phyloP scores from a whole-genome alignment of 2,888 invertebrate species.

The Pachymerium ferrugineum region DNA sequence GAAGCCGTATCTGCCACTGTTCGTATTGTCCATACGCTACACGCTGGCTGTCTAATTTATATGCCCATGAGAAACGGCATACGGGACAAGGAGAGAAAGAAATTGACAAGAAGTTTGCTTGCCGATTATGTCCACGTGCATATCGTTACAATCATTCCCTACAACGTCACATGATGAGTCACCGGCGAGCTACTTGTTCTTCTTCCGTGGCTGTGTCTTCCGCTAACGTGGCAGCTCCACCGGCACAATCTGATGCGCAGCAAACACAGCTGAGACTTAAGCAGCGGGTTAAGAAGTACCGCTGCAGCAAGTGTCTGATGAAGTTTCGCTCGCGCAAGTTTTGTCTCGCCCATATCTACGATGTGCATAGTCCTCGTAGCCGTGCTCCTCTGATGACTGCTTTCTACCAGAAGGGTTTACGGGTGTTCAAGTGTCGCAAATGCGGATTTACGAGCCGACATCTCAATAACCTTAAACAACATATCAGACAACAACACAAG shows the following conservation, averaged over 20 bases:
- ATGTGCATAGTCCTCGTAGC: conserved; percentile 40
- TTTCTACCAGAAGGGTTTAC: conserved; percentile 31
- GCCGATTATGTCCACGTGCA: conserved; percentile 45
- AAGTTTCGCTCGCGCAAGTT: conserved; percentile 44
- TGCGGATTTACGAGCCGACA: conserved; percentile 44
- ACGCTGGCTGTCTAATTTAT: conserved; percentile 79
- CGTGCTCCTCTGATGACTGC: conserved; percentile 32
- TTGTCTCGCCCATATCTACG: conserved; percentile 44
- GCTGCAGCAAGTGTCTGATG: conserved; percentile 44
- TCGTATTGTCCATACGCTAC: conserved; percentile 85
- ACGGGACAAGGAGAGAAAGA: conserved; percentile 46
- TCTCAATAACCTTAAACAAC: conserved; percentile 47
- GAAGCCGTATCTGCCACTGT: conserved; percentile 70
- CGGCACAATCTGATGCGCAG: conserved; percentile 32
- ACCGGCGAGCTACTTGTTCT: conserved; percentile 41
- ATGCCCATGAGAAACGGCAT: conserved; percentile 86
- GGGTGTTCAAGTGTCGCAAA: conserved; percentile 44
- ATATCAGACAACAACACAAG: conserved; percentile 52
- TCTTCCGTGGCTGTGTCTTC: conserved; percentile 32
- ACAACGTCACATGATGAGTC: conserved; percentile 43
- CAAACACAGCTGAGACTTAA: conserved; percentile 17
- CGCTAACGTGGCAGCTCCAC: conserved; percentile 10
- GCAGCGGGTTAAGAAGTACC: conserved; percentile 39
- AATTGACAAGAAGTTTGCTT: conserved; percentile 43
- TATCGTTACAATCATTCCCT: conserved; percentile 45